These are phyloP conservation scores for Zaprionus lachaisei DNA, from an alignment of 1,140 invertebrate species.

Conservation along the genomic window DNA sequence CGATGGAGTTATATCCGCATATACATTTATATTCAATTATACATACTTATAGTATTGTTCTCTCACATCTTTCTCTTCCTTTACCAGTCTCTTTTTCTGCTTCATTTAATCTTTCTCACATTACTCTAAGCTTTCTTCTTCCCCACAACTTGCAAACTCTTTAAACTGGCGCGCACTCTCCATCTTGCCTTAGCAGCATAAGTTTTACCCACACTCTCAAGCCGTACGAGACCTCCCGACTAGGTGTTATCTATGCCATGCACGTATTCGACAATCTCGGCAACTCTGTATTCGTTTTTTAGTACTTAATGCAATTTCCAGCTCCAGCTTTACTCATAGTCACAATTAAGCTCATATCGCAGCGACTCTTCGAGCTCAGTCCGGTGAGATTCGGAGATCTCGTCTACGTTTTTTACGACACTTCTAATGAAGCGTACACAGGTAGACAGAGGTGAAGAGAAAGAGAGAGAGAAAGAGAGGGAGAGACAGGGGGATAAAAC, in stretches of 20 bases:
- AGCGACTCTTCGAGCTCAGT: background rate
- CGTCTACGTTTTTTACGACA: slow-evolving; percentile 46
- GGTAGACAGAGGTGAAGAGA: background rate
- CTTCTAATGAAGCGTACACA: slow-evolving; percentile 51
- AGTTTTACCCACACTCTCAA: slow-evolving; percentile 2
- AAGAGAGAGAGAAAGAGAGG: background rate
- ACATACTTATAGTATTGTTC: background rate
- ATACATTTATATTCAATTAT: no score
- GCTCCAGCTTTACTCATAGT: slow-evolving; percentile 25
- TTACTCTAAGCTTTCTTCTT: background rate
- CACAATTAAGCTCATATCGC: slow-evolving; percentile 41
- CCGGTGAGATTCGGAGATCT: slow-evolving; percentile 20
- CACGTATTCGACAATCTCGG: slow-evolving; percentile 27
- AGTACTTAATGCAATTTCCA: slow-evolving; percentile 33
- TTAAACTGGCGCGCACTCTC: background rate
- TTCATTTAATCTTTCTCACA: background rate
- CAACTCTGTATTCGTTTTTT: slow-evolving; percentile 14
- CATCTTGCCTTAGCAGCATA: background rate
- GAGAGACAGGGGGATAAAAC: slow-evolving; percentile 25
- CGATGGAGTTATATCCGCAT: no score
- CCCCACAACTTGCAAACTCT: background rate
- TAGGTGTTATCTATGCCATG: slow-evolving; percentile 29
- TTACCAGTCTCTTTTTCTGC: background rate
- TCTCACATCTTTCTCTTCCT: background rate
- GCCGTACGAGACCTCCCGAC: background rate